These are phyloP conservation scores for Trichomalopsis sarcophagae DNA, from an alignment of 1,140 invertebrate genomes.

Conservation along the genomic window DNA sequence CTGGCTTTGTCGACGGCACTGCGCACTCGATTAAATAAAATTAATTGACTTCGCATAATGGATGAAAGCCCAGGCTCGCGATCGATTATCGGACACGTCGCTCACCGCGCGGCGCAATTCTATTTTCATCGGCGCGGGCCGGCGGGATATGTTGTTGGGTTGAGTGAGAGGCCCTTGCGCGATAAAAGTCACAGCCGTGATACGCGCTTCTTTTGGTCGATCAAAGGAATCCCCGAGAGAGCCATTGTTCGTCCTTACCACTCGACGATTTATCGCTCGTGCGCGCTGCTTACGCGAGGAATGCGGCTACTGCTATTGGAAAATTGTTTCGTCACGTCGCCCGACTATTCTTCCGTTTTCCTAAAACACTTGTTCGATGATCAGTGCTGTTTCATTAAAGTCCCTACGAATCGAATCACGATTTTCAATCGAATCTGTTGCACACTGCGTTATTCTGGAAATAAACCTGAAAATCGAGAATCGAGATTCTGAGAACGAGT, in stretches of 20 bases:
- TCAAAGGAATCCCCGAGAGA: slow-evolving; percentile 12
- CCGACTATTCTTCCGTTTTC: neutral
- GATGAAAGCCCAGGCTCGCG: neutral
- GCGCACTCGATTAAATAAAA: neutral
- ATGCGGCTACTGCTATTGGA: neutral
- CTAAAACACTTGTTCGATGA: neutral
- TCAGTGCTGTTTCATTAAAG: neutral
- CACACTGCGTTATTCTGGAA: too few relatives aligned
- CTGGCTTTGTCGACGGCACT: neutral
- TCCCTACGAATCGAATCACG: neutral
- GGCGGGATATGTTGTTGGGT: neutral
- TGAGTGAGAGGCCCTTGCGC: neutral
- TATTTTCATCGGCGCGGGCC: neutral
- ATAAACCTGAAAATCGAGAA: too few relatives aligned
- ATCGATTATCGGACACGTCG: neutral
- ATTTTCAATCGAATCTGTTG: too few relatives aligned
- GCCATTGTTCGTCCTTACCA: slow-evolving; percentile 8
- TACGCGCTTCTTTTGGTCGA: slow-evolving; percentile 19
- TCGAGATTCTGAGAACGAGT: too few relatives aligned
- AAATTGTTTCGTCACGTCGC: slow-evolving; percentile 20
- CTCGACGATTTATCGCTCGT: slow-evolving; percentile 11
- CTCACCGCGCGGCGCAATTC: too few relatives aligned
- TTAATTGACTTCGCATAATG: neutral
- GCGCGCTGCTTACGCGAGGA: neutral
- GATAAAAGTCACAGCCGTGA: neutral